These are phyloP conservation scores for Cyprinella venusta DNA, from an alignment of 2,797 vertebrate species.

Conservation along the genomic window DNA sequence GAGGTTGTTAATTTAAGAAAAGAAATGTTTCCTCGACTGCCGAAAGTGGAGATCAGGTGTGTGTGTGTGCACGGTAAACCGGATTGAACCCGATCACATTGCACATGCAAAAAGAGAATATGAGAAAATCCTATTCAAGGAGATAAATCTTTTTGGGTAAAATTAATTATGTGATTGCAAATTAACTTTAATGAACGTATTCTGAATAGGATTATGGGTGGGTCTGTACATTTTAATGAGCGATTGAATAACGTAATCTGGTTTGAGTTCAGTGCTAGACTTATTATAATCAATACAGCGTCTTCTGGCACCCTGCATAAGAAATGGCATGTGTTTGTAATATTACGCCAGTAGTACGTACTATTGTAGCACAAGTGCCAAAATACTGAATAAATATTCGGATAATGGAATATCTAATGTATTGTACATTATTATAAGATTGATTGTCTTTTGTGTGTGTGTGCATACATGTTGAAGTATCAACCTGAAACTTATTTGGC, in stretches of 20 bases:
- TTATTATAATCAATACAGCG: conserved; percentile 8
- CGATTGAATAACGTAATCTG: conserved; percentile 40
- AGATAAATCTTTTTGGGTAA: background rate
- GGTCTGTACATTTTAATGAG: conserved; percentile 13
- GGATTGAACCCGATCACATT: background rate
- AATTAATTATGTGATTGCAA: conserved; percentile 18
- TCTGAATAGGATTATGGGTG: conserved; percentile 26
- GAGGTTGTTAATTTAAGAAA: conserved; percentile 16
- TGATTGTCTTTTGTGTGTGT: background rate
- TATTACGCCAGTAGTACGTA: background rate
- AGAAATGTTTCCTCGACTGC: conserved; percentile 15
- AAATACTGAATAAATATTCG: background rate
- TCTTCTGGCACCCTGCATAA: background rate
- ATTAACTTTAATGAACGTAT: conserved; percentile 18
- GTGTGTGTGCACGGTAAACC: conserved; percentile 24
- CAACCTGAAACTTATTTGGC: background rate
- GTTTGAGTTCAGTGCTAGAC: conserved; percentile 15
- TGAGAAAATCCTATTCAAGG: conserved; percentile 17
- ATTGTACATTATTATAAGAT: background rate
- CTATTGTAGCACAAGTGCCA: background rate
- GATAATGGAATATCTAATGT: background rate
- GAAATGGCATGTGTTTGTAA: background rate
- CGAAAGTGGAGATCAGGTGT: conserved; percentile 23
- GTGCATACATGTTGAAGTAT: background rate
- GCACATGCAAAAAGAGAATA: background rate